These are phyloP conservation scores for Caenorhabditis virilis DNA, from an alignment of 2,888 invertebrate species.

Conservation along the genomic window DNA sequence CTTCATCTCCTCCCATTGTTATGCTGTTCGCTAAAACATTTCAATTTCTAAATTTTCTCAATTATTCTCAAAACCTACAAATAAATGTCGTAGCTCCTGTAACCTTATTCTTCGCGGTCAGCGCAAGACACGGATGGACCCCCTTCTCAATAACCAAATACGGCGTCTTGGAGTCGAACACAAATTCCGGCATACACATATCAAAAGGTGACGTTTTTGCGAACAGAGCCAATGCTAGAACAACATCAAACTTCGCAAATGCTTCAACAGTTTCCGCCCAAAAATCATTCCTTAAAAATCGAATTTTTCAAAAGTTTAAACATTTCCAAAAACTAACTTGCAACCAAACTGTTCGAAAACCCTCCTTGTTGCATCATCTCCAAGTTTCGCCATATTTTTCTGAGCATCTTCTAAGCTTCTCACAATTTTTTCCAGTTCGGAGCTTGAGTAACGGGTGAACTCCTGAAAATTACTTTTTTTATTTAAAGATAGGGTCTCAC, in stretches of 20 bases:
- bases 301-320: too few relatives aligned
- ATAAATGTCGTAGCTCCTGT: slow-evolving; percentile 30
- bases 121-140: slow-evolving; percentile 81
- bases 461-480: slow-evolving; percentile 72
- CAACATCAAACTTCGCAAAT: slow-evolving; percentile 82
- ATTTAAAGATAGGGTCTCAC: too few relatives aligned
- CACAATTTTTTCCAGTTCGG: slow-evolving; percentile 79
- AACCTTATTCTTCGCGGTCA: slow-evolving; percentile 26
- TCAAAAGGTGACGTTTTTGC: slow-evolving; percentile 58
- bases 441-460: slow-evolving; percentile 81
- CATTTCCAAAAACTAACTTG: slow-evolving; percentile 24
- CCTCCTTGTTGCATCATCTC: slow-evolving; percentile 71
- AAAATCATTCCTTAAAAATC: slow-evolving; percentile 73
- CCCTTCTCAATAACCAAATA: slow-evolving; percentile 83
- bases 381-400: slow-evolving; percentile 78
- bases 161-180: slow-evolving; percentile 70
- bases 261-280: slow-evolving; percentile 85
- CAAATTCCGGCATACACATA: slow-evolving; percentile 69
- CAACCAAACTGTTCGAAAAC: slow-evolving; percentile 72
- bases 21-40: slow-evolving; percentile 35
- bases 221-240: slow-evolving; percentile 83
- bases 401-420: slow-evolving; percentile 82
- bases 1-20: slow-evolving; percentile 31
- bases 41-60: too few relatives aligned
- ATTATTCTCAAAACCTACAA: too few relatives aligned